Percentiles rank a stretch among this genome's conserved stretches.
Conservation (phyloP, 2,888 invertebrate genomes). For the Melinopterus prodromus region DNA sequence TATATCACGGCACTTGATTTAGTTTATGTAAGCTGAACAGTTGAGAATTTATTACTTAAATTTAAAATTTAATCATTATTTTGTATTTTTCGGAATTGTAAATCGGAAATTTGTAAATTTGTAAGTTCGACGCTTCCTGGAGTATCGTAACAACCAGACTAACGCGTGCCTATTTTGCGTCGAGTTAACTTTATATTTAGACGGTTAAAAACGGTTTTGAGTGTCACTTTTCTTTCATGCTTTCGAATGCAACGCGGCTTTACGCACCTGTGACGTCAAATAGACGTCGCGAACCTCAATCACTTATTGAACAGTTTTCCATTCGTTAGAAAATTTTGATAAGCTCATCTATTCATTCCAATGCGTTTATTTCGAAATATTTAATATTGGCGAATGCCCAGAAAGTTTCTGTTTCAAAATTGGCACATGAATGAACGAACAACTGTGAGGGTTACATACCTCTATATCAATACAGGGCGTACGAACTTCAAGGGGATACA, state of each 20-base stretch:
- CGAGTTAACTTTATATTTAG: neutral
- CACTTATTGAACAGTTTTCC: neutral
- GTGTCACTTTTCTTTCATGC: neutral
- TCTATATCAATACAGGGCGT: too few species aligned
- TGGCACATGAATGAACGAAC: neutral
- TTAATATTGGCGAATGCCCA: neutral
- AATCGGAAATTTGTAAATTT: neutral
- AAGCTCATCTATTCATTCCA: neutral
- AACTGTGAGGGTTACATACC: neutral
- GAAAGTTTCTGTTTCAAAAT: neutral
- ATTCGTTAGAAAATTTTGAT: neutral
- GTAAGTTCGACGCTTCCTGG: neutral
- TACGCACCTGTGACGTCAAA: neutral
- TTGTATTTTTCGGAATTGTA: neutral
- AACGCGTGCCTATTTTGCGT: neutral
- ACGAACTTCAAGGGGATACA: too few species aligned
- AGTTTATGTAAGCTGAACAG: neutral
- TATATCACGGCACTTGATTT: neutral
- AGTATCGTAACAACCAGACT: neutral
- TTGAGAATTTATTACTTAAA: neutral
- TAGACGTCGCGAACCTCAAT: neutral
- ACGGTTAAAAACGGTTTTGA: neutral
- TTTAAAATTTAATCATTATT: neutral
- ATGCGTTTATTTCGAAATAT: neutral
- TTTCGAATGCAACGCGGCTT: neutral